Percentiles rank a stretch among this genome's conserved stretches.
Evolutionary conservation across 2,113 vertebrate genomes (phyloP).

Genomic region (Sardina pilchardus): DNA sequence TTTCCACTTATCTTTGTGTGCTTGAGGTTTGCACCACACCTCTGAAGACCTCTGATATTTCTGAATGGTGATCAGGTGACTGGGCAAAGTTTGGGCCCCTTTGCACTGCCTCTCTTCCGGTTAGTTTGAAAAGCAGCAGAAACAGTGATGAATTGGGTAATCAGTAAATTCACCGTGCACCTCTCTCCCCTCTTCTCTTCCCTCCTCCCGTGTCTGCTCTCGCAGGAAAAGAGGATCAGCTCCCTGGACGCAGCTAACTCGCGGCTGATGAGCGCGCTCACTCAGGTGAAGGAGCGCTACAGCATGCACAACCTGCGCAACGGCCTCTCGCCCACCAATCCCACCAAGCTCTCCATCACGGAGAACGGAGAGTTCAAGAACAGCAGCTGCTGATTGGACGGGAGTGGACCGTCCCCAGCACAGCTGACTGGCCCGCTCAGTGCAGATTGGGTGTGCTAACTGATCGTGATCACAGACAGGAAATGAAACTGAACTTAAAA

Average conservation of each 20-base stretch:
- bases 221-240: conserved; percentile 90
- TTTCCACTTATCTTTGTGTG: neutral
- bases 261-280: conserved; percentile 90
- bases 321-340: conserved; percentile 88
- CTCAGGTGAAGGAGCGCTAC: conserved; percentile 96
- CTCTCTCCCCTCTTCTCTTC: neutral
- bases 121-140: neutral
- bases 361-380: conserved; percentile 98
- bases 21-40: neutral
- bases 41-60: neutral
- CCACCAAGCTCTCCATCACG: conserved; percentile 97
- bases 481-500: conserved; percentile 30
- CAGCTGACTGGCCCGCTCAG: conserved; percentile 31
- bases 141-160: neutral
- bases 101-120: neutral
- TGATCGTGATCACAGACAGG: conserved; percentile 61
- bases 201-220: conserved; percentile 48
- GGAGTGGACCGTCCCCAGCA: conserved; percentile 17
- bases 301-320: conserved; percentile 82
- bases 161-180: neutral
- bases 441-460: conserved; percentile 29
- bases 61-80: neutral
- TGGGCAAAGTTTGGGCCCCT: no score
- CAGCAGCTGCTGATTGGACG: conserved; percentile 87
- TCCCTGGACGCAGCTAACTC: conserved; percentile 94